Evolutionary conservation across 2,797 vertebrate species (phyloP), one percentile per base, ranked within the genome.

Genomic region (Helicolenus hilgendorfi): DNA sequence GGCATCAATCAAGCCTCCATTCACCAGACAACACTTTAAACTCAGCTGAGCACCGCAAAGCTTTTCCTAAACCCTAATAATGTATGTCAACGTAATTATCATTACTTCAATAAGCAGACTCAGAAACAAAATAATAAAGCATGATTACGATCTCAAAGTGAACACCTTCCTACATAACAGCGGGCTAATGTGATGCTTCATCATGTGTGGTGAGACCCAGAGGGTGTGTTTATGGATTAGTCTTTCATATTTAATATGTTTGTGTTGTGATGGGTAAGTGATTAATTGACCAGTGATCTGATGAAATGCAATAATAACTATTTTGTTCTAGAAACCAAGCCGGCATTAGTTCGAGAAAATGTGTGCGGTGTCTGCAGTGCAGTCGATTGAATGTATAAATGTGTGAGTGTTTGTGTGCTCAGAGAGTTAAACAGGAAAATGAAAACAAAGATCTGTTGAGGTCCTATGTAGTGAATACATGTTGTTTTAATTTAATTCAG

Each of bases 1-100:
- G 8, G 15, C 74, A 80, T 74, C 63, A 77, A 86, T 88, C 81
- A 86, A 79, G 35, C 45, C 72, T 73, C 58, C 60, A 24, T 72
- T 79, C 67, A 72, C 67, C 9, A 77, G 20, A 65, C 24, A 72
- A 26, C 62, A 72, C 58, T 80, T 64, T 8, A 68, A 65, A 63
- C 45, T 38, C 60, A 79, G 20, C 35, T 8, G 58, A 71, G 26
- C 26, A 38, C 31, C 74, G 59, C 11, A 49, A 67, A 78, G 64
- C 71, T 31, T 71, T 15, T 71, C 11, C 38, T 79, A 76, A 68
- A 63, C 58, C 24, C 45, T 11, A 13, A 73, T 38, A 77, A 67
- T 11, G 11, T 22, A 56, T 35, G 22, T 79, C 71, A 75, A 24
- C 20, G n/a, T 63, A 81, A 77, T 83, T 71, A 58, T 72, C 27